Percentiles rank a stretch among this genome's conserved stretches.
These are phyloP conservation scores for Dermochelys coriacea DNA, from an alignment of 2,797 vertebrate species.

Conservation along the genomic window DNA sequence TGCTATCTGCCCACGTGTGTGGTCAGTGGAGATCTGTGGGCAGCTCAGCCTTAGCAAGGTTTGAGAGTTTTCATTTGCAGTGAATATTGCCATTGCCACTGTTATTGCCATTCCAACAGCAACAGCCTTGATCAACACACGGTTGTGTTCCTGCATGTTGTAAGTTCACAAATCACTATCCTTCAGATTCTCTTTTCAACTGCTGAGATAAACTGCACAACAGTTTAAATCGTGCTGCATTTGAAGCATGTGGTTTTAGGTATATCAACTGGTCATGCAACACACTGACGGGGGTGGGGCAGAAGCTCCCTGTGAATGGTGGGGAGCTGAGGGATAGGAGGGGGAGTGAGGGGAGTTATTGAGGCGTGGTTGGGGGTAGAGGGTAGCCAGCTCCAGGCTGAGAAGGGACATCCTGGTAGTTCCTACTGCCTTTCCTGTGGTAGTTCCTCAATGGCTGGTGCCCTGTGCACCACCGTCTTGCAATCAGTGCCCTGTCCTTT, in stretches of 20 bases:
- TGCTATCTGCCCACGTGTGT: neutral
- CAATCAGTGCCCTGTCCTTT: neutral
- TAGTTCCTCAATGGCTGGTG: neutral
- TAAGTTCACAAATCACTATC: neutral
- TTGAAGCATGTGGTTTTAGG: neutral
- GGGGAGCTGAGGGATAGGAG: neutral
- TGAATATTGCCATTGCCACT: neutral
- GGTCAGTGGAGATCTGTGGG: neutral
- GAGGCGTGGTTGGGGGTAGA: neutral
- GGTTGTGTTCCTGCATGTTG: neutral
- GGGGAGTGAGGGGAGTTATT: neutral
- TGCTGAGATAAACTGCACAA: neutral
- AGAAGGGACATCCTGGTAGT: neutral
- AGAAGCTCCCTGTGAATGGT: neutral
- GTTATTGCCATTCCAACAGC: neutral
- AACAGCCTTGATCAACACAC: neutral
- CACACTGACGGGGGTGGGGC: neutral
- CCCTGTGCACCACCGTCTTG: neutral
- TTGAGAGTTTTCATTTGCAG: neutral
- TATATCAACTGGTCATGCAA: neutral
- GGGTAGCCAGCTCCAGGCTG: neutral
- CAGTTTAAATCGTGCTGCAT: neutral
- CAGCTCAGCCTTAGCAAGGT: rapidly evolving
- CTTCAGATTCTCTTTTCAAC: neutral
- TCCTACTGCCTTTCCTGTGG: neutral